Conservation (phyloP, 2,888 invertebrate species). For the Melipona bicolor region DNA sequence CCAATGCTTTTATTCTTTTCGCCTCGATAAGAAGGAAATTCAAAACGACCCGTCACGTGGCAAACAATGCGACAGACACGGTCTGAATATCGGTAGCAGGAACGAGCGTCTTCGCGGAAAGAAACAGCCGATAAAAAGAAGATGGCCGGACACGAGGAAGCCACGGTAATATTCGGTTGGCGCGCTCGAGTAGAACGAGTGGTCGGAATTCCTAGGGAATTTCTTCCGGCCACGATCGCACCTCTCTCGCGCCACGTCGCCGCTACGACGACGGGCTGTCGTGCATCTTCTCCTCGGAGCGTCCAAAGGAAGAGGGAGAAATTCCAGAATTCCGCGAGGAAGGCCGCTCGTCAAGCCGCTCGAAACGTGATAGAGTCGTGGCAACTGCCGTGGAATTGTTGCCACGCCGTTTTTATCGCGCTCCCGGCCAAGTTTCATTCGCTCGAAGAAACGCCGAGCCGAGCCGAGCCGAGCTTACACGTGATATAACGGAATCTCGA, state of each 20-base stretch:
- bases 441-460: slow-evolving; percentile 12
- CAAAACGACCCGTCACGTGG: slow-evolving; percentile 20
- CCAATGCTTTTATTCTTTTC: neutral
- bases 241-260: neutral
- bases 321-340: slow-evolving; percentile 31
- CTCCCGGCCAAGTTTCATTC: neutral
- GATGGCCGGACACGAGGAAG: slow-evolving; percentile 7
- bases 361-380: slow-evolving; percentile 34
- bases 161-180: slow-evolving; percentile 54
- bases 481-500: slow-evolving; percentile 22
- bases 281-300: neutral
- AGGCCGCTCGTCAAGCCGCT: slow-evolving; percentile 25
- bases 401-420: slow-evolving; percentile 41
- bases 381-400: slow-evolving; percentile 44
- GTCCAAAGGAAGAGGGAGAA: slow-evolving; percentile 26
- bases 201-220: slow-evolving; percentile 51
- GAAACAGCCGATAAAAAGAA: slow-evolving; percentile 49
- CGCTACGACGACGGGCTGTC: no score
- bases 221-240: slow-evolving; percentile 46
- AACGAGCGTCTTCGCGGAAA: slow-evolving; percentile 18
- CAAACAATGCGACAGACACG: slow-evolving; percentile 9
- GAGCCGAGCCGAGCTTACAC: neutral
- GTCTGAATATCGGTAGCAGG: neutral
- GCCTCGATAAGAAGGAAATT: no score
- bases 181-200: slow-evolving; percentile 23